Evolutionary conservation across 1,140 invertebrate species (phyloP), one percentile per base, ranked within the genome.

Genomic region (Heliconius hewitsoni): DNA sequence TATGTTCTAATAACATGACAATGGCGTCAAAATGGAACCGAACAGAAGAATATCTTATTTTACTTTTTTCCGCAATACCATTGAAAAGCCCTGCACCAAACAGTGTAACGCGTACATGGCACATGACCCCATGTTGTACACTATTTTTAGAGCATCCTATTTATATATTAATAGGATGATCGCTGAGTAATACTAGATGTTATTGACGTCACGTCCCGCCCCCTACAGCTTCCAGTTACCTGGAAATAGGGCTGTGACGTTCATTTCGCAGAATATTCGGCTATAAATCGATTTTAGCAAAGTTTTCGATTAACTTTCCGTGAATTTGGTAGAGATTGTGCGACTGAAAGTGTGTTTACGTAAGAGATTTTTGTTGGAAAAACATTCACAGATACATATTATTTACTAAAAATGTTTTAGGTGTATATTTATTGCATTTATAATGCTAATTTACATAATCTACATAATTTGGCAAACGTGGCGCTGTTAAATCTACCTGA

Each of bases 121-220:
- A 30, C 4, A 30, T 66, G 60, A 66, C 60, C 60, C 60, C 60
- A 66, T 66, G 60, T 30, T 30, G 27, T 13, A 30, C 23, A 8
- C 72, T 81, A 81, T 79, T 76, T 81, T 57, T 83, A 83, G 77
- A 50, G 73, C 82, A 81, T 81, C 79, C 79, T 83, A 81, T 81
- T 76, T 79, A 70, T 77, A 73, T 77, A 55, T 74, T 74, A 81
- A 81, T 81, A 78, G 77, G 77, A 80, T 80, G 78, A 82, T 82
- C 46, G 75, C 55, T 66, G 76, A 30, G 39, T 55, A 77, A 77
- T 72, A 8, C 30, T 71, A n/a, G 52, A n/a, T 75, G n/a, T 8
- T 71, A 34, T 18, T 77, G 76, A 72, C 76, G 76, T 72, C 70
- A 55, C 66, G 39, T n/a, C 42, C 37, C 30, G 75, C 37, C 75